Conservation (phyloP, 2,113 vertebrate genomes). For the Microcebus griseorufus region DNA sequence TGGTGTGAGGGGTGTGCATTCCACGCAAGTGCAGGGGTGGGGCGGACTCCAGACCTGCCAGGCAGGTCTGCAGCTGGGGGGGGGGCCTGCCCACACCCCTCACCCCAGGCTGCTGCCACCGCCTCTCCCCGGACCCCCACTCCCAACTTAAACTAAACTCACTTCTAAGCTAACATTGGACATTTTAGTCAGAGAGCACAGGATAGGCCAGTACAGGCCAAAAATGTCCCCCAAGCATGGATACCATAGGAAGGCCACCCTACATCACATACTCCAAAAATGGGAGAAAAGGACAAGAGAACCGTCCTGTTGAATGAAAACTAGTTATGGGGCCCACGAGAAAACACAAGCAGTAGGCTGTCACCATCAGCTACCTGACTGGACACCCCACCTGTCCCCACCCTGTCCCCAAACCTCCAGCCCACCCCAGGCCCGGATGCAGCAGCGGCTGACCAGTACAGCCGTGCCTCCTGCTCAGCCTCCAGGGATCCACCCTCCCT, state of each 20-base stretch:
- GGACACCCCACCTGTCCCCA: fast-evolving
- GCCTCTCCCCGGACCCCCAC: not conserved
- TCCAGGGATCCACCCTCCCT: not conserved
- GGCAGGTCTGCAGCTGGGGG: not conserved
- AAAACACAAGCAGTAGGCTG: fast-evolving
- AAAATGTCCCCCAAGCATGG: not conserved
- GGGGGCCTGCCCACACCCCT: not conserved
- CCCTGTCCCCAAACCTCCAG: not conserved
- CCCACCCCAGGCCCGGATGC: not conserved
- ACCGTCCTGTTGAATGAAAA: not conserved
- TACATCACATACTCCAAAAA: not conserved
- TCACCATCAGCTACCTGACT: not conserved
- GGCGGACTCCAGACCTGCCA: not conserved
- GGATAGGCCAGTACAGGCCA: not conserved
- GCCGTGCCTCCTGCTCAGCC: not conserved
- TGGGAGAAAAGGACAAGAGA: not conserved
- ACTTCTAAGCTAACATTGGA: not conserved
- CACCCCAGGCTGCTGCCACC: not conserved
- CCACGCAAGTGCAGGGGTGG: not conserved
- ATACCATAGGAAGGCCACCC: not conserved
- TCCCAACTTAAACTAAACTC: not conserved
- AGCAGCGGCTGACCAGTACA: not conserved
- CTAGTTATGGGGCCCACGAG: fast-evolving
- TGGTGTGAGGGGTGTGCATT: not conserved
- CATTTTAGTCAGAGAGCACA: fast-evolving